Conservation (phyloP, 2,888 invertebrate species). For the Cheilosia pagana region DNA sequence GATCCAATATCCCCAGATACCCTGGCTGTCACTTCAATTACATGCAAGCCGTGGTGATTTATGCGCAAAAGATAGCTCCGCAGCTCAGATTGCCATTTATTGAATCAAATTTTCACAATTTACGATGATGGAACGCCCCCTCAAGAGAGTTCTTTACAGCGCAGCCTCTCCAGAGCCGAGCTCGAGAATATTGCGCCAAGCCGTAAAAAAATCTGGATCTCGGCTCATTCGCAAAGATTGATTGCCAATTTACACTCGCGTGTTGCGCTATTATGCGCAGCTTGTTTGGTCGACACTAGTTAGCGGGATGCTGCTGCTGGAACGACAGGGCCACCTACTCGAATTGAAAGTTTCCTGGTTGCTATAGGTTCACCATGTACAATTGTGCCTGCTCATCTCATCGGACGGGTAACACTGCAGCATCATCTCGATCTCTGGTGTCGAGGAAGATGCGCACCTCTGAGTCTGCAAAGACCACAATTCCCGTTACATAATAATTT, state of each 20-base stretch:
- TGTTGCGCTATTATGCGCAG: slow-evolving; percentile 29
- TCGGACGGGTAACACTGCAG: neutral
- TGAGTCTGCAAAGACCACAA: slow-evolving; percentile 30
- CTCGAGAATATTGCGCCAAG: slow-evolving; percentile 15
- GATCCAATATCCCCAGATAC: slow-evolving; percentile 42
- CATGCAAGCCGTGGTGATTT: slow-evolving; percentile 62
- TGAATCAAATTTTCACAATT: slow-evolving; percentile 68
- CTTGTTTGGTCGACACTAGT: slow-evolving; percentile 34
- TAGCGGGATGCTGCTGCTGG: slow-evolving; percentile 46
- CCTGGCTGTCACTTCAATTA: slow-evolving; percentile 69
- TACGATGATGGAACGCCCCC: slow-evolving; percentile 58
- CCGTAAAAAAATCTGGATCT: slow-evolving; percentile 51
- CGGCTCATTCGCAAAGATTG: slow-evolving; percentile 50
- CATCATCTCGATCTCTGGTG: neutral
- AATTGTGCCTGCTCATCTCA: slow-evolving; percentile 28
- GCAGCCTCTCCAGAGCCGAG: neutral
- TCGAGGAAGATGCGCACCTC: slow-evolving; percentile 22
- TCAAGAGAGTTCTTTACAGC: neutral
- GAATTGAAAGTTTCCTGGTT: slow-evolving; percentile 60
- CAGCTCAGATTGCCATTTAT: slow-evolving; percentile 36
- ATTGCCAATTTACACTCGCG: slow-evolving; percentile 70
- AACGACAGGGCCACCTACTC: slow-evolving; percentile 55
- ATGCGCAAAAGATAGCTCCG: slow-evolving; percentile 56
- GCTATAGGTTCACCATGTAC: neutral
- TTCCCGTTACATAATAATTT: slow-evolving; percentile 74